phyloP scores from a whole-genome alignment of 2,113 vertebrate genomes.

The Colius striatus region DNA sequence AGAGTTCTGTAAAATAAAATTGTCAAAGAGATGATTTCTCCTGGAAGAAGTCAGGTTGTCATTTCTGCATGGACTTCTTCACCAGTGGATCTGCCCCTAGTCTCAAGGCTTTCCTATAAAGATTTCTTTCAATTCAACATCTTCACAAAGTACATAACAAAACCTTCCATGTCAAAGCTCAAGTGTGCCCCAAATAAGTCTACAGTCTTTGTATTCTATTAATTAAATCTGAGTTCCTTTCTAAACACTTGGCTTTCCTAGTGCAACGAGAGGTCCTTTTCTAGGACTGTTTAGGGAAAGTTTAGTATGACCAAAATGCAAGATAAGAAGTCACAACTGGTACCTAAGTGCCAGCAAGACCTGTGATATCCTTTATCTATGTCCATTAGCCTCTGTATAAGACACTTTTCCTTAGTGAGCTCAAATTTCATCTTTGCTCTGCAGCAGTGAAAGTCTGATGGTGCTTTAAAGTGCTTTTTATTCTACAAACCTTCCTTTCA shows the following conservation, averaged over 20 bases:
- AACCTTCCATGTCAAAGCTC: too few species aligned
- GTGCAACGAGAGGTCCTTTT: neutral
- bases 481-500: neutral
- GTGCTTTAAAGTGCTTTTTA: neutral
- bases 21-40: neutral
- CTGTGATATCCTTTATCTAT: neutral
- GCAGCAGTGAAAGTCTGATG: neutral
- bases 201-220: too few species aligned
- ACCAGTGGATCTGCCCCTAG: neutral
- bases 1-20: too few species aligned
- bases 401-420: neutral
- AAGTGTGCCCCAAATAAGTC: neutral
- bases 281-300: neutral
- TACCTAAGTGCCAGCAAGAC: neutral
- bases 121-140: neutral
- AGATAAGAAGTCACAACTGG: neutral
- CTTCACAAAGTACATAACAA: neutral
- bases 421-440: neutral
- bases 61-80: neutral
- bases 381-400: neutral
- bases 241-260: neutral
- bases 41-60: neutral
- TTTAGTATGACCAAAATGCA: neutral
- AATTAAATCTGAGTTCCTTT: neutral
- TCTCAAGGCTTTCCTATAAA: neutral